These are phyloP conservation scores for Columbina picui DNA, from an alignment of 2,113 vertebrate species.

Conservation along the genomic window DNA sequence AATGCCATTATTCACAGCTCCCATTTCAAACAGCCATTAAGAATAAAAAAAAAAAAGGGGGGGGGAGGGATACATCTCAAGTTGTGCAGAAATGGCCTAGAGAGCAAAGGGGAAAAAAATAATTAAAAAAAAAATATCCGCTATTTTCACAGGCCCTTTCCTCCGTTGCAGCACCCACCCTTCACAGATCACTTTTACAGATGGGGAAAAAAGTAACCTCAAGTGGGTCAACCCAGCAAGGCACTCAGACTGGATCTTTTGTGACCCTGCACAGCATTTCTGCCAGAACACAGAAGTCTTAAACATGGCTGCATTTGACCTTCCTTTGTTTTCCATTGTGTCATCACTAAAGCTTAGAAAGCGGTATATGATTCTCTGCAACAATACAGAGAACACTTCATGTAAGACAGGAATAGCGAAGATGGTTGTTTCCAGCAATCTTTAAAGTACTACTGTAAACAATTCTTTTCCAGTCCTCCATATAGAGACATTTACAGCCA, in stretches of 20 bases:
- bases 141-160: neutral
- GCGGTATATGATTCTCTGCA: neutral
- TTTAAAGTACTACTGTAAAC: neutral
- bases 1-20: neutral
- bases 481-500: neutral
- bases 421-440: neutral
- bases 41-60: neutral
- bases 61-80: neutral
- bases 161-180: neutral
- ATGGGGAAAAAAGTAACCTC: neutral
- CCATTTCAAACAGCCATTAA: neutral
- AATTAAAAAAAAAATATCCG: neutral
- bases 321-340: neutral
- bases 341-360: constrained; percentile 9
- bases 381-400: neutral
- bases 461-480: neutral
- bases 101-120: neutral
- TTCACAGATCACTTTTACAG: neutral
- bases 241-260: neutral
- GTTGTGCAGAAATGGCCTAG: neutral
- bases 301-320: constrained; percentile 5
- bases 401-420: neutral
- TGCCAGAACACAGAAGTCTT: constrained; percentile 25
- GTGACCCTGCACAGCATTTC: neutral
- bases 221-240: neutral